These are phyloP conservation scores for Myotis davidii DNA, from an alignment of 2,113 vertebrate species.

Conservation along the genomic window DNA sequence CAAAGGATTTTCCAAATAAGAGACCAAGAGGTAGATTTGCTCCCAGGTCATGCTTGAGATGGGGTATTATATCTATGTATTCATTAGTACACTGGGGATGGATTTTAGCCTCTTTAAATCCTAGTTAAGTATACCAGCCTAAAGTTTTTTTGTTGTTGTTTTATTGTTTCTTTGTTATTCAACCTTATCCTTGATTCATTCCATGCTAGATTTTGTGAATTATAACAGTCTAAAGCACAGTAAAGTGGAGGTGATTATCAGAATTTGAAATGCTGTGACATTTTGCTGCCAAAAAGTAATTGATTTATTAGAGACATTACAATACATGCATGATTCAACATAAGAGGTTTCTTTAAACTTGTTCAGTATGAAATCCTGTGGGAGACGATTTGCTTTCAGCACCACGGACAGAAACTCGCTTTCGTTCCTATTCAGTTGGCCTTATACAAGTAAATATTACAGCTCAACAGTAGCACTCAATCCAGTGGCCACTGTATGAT, in stretches of 20 bases:
- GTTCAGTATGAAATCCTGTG: conserved; percentile 77
- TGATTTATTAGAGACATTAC: conserved; percentile 89
- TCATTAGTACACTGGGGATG: neutral
- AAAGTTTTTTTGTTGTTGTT: conserved; percentile 17
- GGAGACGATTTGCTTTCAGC: conserved; percentile 82
- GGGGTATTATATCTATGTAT: neutral
- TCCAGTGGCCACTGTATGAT: conserved; percentile 83
- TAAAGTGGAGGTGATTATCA: conserved; percentile 84
- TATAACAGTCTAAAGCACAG: conserved; percentile 78
- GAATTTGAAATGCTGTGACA: conserved; percentile 84
- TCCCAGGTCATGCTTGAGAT: neutral
- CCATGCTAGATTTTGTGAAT: conserved; percentile 3
- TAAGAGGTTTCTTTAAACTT: conserved; percentile 85
- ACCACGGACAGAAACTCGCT: conserved; percentile 72
- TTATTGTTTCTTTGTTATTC: neutral
- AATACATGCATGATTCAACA: conserved; percentile 83
- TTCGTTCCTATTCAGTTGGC: conserved; percentile 81
- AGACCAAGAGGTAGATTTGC: neutral
- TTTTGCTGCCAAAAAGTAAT: conserved; percentile 88
- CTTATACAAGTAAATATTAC: conserved; percentile 84
- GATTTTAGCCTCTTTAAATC: neutral
- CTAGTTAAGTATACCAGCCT: neutral
- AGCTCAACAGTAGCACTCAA: conserved; percentile 80
- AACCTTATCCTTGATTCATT: neutral
- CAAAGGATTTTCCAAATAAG: conserved; percentile 15